Evolutionary conservation across 2,113 vertebrate genomes (phyloP), one percentile per base, ranked within the genome.

Genomic region (Cynoglossus semilaevis): DNA sequence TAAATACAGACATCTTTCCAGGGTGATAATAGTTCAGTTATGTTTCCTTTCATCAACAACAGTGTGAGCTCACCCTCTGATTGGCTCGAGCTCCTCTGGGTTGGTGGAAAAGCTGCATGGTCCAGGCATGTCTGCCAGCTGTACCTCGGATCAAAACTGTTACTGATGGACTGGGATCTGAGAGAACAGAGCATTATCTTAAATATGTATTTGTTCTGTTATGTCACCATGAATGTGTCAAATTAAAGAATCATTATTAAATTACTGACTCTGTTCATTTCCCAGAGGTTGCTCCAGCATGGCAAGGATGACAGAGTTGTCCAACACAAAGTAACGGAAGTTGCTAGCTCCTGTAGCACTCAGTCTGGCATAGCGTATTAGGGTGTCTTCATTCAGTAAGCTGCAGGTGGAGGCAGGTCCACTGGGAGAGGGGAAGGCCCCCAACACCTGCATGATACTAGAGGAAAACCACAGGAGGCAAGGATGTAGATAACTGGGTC

Each of bases 241-340:
- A 0, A 1, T 40, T 15, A 59, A 41, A 55, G 15, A 8, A 29
- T 0, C 12, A 8, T 59, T 34, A 15, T 16, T 11, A 17, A 29
- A 45, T 4, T 15, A 91, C 95, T 94, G 81, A 98, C 95, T 96
- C 89, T 97, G 95, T 19, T 98, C 94, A 29, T 97, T 97, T 54
- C 94, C 96, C n/a, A 97, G 91, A 17, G 95, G 96, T 69, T 98
- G 95, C 81, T 97, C 96, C 91, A 98, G 56, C 95, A 97, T 98
- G 11, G 95, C 95, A 49, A 97, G 91, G 77, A 98, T 94, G 80
- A 98, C 95, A 0, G 94, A 97, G 72, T 97, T 97, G 76, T 97
- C 95, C 88, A 98, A 68, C 55, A 97, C 94, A 19, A 97, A 98
- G 87, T 97, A 98, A 18, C 95, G 94, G 88, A 98, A 98, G 72